phyloP scores from a whole-genome alignment of 2,113 vertebrate genomes.

The Tautogolabrus adspersus region DNA sequence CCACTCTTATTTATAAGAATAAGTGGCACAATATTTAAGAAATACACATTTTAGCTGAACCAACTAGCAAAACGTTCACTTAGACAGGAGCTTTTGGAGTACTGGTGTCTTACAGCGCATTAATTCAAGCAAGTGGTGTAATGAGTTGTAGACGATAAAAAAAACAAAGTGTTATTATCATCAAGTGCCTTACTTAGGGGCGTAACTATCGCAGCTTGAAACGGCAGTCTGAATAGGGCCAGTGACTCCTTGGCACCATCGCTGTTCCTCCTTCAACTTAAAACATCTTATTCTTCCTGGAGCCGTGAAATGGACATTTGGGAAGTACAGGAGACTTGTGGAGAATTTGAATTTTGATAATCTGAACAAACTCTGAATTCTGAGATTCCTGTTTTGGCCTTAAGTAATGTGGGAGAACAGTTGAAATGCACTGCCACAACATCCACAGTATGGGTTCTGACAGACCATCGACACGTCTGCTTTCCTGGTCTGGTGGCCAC shows the following conservation, averaged over 20 bases:
- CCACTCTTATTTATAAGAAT: too few relatives aligned
- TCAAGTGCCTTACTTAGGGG: too few relatives aligned
- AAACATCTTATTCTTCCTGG: background rate
- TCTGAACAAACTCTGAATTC: slow-evolving; percentile 11
- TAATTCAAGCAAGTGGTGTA: too few relatives aligned
- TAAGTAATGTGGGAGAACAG: slow-evolving; percentile 25
- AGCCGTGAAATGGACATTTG: slow-evolving; percentile 34
- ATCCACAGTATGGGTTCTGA: slow-evolving; percentile 23
- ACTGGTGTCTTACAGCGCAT: too few relatives aligned
- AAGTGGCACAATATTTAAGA: too few relatives aligned
- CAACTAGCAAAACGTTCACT: too few relatives aligned
- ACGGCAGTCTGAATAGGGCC: too few relatives aligned
- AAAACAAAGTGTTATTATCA: too few relatives aligned
- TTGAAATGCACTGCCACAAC: slow-evolving; percentile 24
- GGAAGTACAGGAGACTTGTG: background rate
- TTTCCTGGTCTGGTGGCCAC: slow-evolving; percentile 21
- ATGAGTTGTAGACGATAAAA: too few relatives aligned
- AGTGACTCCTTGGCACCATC: background rate
- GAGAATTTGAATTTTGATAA: slow-evolving; percentile 28
- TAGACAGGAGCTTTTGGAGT: too few relatives aligned
- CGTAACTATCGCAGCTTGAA: too few relatives aligned
- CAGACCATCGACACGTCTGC: slow-evolving; percentile 32
- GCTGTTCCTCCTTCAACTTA: background rate
- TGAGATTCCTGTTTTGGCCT: slow-evolving; percentile 1
- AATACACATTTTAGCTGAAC: too few relatives aligned